phyloP scores from a whole-genome alignment of 1,140 invertebrate genomes.

The Frieseomelitta varia region DNA sequence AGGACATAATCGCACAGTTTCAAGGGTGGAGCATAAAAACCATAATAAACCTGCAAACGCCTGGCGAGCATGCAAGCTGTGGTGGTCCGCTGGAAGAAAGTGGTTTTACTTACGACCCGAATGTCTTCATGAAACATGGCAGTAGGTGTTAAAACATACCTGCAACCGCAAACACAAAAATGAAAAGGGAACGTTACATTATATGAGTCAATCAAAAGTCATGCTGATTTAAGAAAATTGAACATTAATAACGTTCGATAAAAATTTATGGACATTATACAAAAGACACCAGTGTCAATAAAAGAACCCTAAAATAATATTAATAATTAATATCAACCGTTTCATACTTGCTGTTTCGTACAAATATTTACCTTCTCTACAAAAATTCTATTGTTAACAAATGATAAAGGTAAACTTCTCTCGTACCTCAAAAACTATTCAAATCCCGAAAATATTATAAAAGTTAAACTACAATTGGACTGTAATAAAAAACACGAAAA shows the following conservation, averaged over 20 bases:
- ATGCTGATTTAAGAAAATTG: too few species aligned
- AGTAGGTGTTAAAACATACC: constrained; percentile 83
- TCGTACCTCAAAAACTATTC: not conserved
- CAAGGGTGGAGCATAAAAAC: constrained; percentile 90
- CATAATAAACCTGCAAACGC: constrained; percentile 92
- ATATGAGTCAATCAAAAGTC: not conserved
- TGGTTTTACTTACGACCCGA: constrained; percentile 91
- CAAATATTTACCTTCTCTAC: not conserved
- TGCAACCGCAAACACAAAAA: not conserved
- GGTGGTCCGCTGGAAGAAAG: constrained; percentile 87
- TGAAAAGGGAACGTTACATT: not conserved
- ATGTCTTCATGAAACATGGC: constrained; percentile 91
- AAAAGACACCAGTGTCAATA: not conserved
- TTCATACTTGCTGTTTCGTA: not conserved
- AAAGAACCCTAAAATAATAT: not conserved
- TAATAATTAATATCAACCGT: not conserved
- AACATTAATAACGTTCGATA: not conserved
- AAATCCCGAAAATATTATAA: not conserved
- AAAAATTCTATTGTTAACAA: not conserved
- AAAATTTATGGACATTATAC: not conserved
- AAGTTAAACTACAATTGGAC: not conserved
- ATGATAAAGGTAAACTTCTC: not conserved
- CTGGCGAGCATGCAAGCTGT: constrained; percentile 92
- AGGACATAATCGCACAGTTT: constrained; percentile 91
- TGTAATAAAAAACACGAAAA: not conserved